A percentile compares a stretch with the other conserved stretches of the same genome.
phyloP scores from a whole-genome alignment of 2,888 invertebrate species.

The Cryptosula pallasiana region DNA sequence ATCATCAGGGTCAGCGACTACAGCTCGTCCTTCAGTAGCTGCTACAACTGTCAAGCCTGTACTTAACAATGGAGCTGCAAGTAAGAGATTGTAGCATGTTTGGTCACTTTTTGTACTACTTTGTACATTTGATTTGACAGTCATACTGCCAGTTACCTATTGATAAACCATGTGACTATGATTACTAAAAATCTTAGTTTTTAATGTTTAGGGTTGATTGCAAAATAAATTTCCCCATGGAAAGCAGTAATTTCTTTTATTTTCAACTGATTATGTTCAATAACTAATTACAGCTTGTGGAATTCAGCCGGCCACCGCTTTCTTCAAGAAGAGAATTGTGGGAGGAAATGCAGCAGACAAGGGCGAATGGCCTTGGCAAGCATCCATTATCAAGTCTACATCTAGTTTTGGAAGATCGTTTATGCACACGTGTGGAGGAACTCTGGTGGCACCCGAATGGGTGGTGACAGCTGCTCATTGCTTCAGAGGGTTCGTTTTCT shows the following conservation, averaged over 20 bases:
- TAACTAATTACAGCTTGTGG: slow-evolving; percentile 7
- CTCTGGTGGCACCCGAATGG: slow-evolving; percentile 10
- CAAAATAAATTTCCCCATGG: too few relatives aligned
- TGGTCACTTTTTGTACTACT: too few relatives aligned
- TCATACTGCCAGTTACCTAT: too few relatives aligned
- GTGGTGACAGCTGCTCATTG: slow-evolving; percentile 22
- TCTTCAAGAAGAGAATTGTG: neutral
- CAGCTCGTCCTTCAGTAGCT: neutral
- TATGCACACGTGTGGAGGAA: slow-evolving; percentile 23
- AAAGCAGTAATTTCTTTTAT: too few relatives aligned
- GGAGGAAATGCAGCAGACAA: slow-evolving; percentile 20
- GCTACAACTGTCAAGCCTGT: neutral
- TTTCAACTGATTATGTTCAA: neutral
- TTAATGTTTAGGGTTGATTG: too few relatives aligned
- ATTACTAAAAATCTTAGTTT: too few relatives aligned
- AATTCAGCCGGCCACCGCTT: neutral
- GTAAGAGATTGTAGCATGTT: neutral
- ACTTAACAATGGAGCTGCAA: neutral
- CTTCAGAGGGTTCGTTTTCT: neutral
- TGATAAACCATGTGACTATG: too few relatives aligned
- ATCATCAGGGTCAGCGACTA: neutral
- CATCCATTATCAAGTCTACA: neutral
- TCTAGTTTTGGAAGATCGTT: neutral
- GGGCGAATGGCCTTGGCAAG: slow-evolving; percentile 25
- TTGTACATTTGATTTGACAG: too few relatives aligned